Percentiles rank a stretch among this genome's conserved stretches.
These are phyloP conservation scores for Mallotus villosus DNA, from an alignment of 2,797 vertebrate genomes.

Conservation along the genomic window DNA sequence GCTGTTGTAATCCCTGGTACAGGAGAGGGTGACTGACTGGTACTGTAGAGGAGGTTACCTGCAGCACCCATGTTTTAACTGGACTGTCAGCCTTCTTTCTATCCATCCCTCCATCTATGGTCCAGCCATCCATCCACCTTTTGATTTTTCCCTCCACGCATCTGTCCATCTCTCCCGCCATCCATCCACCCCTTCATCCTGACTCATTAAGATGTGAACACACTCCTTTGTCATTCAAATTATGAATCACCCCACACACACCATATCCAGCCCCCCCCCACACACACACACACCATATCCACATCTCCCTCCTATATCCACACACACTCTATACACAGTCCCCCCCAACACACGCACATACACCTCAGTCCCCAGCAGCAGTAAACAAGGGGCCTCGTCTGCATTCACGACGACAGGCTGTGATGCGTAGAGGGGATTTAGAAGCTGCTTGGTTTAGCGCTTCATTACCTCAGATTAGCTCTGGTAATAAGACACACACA, in stretches of 20 bases:
- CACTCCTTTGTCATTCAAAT: conserved; percentile 71
- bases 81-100: not conserved
- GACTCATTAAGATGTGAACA: conserved; percentile 71
- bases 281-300: no score
- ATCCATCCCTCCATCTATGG: not conserved
- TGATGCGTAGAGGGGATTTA: conserved; percentile 60
- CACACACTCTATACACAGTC: no score
- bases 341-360: no score
- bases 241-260: conserved; percentile 20
- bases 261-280: no score
- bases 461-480: conserved; percentile 80
- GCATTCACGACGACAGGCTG: conserved; percentile 69
- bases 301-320: no score
- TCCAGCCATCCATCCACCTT: conserved; percentile 1
- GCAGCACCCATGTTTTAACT: not conserved
- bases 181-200: conserved; percentile 37
- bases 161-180: conserved; percentile 15
- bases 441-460: conserved; percentile 70
- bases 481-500: conserved; percentile 77
- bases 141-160: not conserved
- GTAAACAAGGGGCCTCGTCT: conserved; percentile 66
- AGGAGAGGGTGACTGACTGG: no score
- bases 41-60: not conserved
- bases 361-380: conserved; percentile 33
- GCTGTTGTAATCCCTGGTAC: conserved; percentile 64